These are phyloP conservation scores for Ceraclea dissimilis DNA, from an alignment of 2,888 invertebrate genomes.

Conservation along the genomic window DNA sequence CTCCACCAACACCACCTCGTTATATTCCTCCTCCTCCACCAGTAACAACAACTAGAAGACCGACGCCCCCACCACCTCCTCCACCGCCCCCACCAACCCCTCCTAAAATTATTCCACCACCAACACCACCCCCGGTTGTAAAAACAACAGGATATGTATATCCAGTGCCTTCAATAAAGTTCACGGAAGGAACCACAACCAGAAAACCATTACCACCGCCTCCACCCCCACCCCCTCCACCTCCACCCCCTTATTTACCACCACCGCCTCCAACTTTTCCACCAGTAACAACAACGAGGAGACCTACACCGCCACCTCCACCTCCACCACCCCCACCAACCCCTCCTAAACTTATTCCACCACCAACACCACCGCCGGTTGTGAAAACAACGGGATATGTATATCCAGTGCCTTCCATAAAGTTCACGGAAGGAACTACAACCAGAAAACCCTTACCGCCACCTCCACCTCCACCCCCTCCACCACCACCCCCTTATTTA, in stretches of 20 bases:
- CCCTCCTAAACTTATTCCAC: neutral
- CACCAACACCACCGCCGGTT: slow-evolving; percentile 8
- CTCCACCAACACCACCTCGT: neutral
- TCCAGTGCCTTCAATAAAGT: neutral
- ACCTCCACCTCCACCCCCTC: slow-evolving; percentile 5
- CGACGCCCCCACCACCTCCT: slow-evolving; percentile 8
- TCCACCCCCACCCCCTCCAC: slow-evolving; percentile 9
- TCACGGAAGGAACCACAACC: neutral
- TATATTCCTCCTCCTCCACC: no score
- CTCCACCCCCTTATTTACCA: neutral
- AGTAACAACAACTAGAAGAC: neutral
- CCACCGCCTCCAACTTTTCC: neutral
- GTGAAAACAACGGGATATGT: neutral
- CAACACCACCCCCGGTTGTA: neutral
- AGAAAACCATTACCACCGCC: slow-evolving; percentile 5
- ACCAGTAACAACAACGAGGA: slow-evolving; percentile 1
- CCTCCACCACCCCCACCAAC: slow-evolving; percentile 10
- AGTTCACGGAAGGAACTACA: neutral
- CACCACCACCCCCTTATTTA: slow-evolving; percentile 6
- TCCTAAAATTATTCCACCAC: neutral
- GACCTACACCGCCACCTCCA: slow-evolving; percentile 8
- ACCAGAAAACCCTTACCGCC: slow-evolving; percentile 3
- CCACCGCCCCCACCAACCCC: slow-evolving; percentile 6
- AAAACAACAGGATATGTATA: neutral
- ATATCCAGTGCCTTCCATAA: neutral